A percentile compares a stretch with the other conserved stretches of the same genome.
Conservation (phyloP, 2,113 vertebrate species). For the Boulengeromyrus knoepffleri region DNA sequence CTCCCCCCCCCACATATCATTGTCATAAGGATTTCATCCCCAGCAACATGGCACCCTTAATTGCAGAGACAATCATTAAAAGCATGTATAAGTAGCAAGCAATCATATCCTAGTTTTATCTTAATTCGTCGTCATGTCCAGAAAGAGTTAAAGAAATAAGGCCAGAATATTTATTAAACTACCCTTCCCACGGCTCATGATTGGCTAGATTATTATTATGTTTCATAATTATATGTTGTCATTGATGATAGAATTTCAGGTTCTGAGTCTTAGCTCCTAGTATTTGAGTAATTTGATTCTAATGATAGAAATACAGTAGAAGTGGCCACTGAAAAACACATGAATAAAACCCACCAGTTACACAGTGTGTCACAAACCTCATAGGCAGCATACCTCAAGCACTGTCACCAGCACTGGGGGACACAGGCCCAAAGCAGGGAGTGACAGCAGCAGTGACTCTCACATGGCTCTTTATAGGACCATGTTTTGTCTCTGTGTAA, state of each 20-base stretch:
- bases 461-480: background rate
- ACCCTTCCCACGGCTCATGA: background rate
- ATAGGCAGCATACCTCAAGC: background rate
- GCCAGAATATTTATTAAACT: background rate
- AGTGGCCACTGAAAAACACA: background rate
- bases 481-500: background rate
- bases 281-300: background rate
- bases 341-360: background rate
- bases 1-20: background rate
- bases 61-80: background rate
- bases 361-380: background rate
- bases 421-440: background rate
- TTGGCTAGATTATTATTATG: background rate
- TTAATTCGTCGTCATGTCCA: background rate
- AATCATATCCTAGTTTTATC: background rate
- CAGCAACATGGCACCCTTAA: background rate
- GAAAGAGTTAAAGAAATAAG: background rate
- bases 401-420: background rate
- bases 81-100: background rate
- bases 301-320: background rate
- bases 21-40: background rate
- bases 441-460: background rate
- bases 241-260: background rate
- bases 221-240: conserved; percentile 1
- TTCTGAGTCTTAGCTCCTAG: background rate